phyloP scores from a whole-genome alignment of 2,888 invertebrate genomes.

The Gerris lacustris region DNA sequence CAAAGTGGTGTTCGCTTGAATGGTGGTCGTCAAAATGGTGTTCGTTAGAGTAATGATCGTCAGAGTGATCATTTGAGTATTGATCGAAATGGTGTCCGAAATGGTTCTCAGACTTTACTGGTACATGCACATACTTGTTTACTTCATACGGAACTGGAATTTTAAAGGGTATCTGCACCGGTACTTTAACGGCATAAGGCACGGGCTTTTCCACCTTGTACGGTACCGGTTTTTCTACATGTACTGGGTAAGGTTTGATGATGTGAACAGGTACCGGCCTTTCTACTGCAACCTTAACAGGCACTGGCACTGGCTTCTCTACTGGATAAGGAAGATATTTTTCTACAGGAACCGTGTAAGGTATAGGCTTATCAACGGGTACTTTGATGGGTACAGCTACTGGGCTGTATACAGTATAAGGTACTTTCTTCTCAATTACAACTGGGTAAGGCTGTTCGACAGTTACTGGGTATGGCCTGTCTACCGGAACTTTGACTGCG shows the following conservation, averaged over 20 bases:
- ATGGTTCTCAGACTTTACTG: slow-evolving; percentile 2
- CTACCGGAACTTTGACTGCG: slow-evolving; percentile 2
- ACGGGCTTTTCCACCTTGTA: slow-evolving; percentile 63
- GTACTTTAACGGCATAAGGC: slow-evolving; percentile 31
- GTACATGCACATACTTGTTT: slow-evolving; percentile 18
- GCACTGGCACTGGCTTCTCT: slow-evolving; percentile 59
- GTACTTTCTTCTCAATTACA: background rate
- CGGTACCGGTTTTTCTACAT: slow-evolving; percentile 61
- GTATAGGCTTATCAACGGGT: slow-evolving; percentile 52
- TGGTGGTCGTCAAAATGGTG: background rate
- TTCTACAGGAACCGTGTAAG: slow-evolving; percentile 50
- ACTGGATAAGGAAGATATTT: slow-evolving; percentile 58
- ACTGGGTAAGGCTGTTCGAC: background rate
- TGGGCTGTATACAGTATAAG: background rate
- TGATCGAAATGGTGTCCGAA: background rate
- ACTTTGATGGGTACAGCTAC: slow-evolving; percentile 57
- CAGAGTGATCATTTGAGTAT: no score
- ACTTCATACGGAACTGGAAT: slow-evolving; percentile 21
- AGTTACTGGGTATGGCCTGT: background rate
- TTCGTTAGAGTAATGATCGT: background rate
- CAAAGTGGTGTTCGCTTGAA: background rate
- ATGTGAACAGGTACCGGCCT: slow-evolving; percentile 55
- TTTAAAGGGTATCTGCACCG: slow-evolving; percentile 23
- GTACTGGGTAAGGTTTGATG: slow-evolving; percentile 42
- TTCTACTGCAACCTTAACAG: slow-evolving; percentile 57